A percentile compares a stretch with the other conserved stretches of the same genome.
Evolutionary conservation across 2,888 invertebrate species (phyloP).

Genomic region (Caenorhabditis plicata): DNA sequence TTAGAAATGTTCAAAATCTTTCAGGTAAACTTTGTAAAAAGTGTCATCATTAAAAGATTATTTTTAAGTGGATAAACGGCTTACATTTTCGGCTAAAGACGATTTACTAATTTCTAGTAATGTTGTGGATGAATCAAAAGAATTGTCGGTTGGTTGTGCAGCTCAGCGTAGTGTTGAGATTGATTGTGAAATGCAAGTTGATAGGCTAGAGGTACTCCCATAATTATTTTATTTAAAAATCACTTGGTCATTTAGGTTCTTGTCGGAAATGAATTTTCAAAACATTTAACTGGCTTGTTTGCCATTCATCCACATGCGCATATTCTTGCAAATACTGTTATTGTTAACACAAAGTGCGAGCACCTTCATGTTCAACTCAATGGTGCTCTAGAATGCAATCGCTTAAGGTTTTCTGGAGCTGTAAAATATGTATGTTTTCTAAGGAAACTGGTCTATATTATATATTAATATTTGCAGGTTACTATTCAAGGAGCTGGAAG

Average conservation of each 20-base stretch:
- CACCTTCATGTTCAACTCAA: constrained; percentile 25
- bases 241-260: too few relatives aligned
- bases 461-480: constrained; percentile 4
- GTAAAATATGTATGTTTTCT: constrained; percentile 15
- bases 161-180: constrained; percentile 41
- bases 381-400: constrained; percentile 26
- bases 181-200: constrained; percentile 39
- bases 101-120: constrained; percentile 42
- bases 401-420: constrained; percentile 24
- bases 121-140: constrained; percentile 37
- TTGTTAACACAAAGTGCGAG: constrained; percentile 23
- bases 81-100: constrained; percentile 41
- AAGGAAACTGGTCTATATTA: background rate
- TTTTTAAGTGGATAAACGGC: constrained; percentile 38
- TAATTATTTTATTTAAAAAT: too few relatives aligned
- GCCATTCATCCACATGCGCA: constrained; percentile 15
- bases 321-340: constrained; percentile 26
- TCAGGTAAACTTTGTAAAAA: too few relatives aligned
- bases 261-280: constrained; percentile 7
- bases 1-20: constrained; percentile 18
- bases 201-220: constrained; percentile 39
- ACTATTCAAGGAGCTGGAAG: constrained; percentile 17
- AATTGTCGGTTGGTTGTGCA: constrained; percentile 41
- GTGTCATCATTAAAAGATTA: too few relatives aligned
- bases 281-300: constrained; percentile 11